phyloP scores from a whole-genome alignment of 2,797 vertebrate genomes.

The Discoglossus pictus region DNA sequence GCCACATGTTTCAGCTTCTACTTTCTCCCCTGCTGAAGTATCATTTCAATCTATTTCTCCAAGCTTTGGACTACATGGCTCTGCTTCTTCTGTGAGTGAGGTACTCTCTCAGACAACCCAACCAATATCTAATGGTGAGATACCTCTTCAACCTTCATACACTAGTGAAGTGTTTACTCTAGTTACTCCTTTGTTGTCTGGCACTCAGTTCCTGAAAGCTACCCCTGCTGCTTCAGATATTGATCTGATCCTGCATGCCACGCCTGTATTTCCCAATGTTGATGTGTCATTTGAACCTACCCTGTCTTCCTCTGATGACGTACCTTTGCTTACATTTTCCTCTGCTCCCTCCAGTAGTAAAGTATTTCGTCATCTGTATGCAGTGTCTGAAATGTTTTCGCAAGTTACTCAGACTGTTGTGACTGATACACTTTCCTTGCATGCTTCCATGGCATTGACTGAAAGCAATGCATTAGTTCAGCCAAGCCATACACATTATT shows the following conservation, averaged over 20 bases:
- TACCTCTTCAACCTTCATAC: conserved; percentile 74
- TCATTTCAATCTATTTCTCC: conserved; percentile 69
- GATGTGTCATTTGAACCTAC: conserved; percentile 76
- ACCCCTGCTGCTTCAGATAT: conserved; percentile 75
- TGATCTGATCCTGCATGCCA: conserved; percentile 86
- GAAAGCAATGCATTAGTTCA: conserved; percentile 69
- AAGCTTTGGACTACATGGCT: conserved; percentile 69
- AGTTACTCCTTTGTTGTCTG: conserved; percentile 79
- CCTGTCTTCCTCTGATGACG: conserved; percentile 77
- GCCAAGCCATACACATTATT: conserved; percentile 70
- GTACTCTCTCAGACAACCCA: conserved; percentile 81
- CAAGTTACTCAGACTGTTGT: conserved; percentile 72
- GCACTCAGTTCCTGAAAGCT: conserved; percentile 76
- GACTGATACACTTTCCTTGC: conserved; percentile 71
- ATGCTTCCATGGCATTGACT: conserved; percentile 75
- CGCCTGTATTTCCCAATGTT: conserved; percentile 78
- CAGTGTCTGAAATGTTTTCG: conserved; percentile 71
- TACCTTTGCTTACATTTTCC: conserved; percentile 79
- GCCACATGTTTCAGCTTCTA: conserved; percentile 65
- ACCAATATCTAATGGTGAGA: conserved; percentile 90
- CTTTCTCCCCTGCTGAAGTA: conserved; percentile 67
- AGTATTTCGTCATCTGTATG: conserved; percentile 69
- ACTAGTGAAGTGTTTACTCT: conserved; percentile 79
- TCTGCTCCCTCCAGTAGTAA: conserved; percentile 77
- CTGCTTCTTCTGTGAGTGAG: conserved; percentile 68